phyloP scores from a whole-genome alignment of 1,140 invertebrate genomes.

The Macrotrachela quadricornifera region DNA sequence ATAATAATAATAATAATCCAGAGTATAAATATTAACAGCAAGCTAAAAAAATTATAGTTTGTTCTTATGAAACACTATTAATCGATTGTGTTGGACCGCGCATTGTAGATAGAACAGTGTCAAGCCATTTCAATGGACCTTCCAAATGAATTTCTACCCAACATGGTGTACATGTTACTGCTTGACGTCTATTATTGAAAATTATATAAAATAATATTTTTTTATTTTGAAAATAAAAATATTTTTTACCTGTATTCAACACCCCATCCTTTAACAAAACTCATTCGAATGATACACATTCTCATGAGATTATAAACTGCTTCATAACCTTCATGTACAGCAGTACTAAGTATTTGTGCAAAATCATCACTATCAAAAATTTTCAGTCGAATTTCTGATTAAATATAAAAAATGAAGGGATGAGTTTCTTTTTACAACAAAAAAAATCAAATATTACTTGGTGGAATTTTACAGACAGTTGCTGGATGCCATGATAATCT shows the following conservation, averaged over 20 bases:
- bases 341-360: constrained; percentile 19
- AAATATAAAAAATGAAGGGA: not conserved
- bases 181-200: constrained; percentile 74
- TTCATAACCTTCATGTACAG: constrained; percentile 29
- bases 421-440: not conserved
- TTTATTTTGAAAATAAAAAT: constrained; percentile 97
- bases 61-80: too few species aligned
- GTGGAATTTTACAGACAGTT: constrained; percentile 96
- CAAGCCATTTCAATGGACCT: constrained; percentile 88
- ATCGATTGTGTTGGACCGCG: constrained; percentile 49
- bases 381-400: constrained; percentile 50
- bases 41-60: too few species aligned
- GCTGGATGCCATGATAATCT: constrained; percentile 95
- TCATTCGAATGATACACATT: constrained; percentile 97
- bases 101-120: constrained; percentile 88
- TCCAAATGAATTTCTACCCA: constrained; percentile 98
- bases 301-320: constrained; percentile 56
- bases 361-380: constrained; percentile 8
- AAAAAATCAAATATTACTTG: constrained; percentile 43
- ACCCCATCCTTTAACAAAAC: constrained; percentile 88
- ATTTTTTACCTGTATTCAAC: constrained; percentile 82
- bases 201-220: constrained; percentile 94
- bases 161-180: constrained; percentile 89
- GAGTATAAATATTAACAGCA: too few species aligned
- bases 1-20: too few species aligned